Evolutionary conservation across 2,797 vertebrate genomes (phyloP).

Genomic region (Anguilla anguilla): DNA sequence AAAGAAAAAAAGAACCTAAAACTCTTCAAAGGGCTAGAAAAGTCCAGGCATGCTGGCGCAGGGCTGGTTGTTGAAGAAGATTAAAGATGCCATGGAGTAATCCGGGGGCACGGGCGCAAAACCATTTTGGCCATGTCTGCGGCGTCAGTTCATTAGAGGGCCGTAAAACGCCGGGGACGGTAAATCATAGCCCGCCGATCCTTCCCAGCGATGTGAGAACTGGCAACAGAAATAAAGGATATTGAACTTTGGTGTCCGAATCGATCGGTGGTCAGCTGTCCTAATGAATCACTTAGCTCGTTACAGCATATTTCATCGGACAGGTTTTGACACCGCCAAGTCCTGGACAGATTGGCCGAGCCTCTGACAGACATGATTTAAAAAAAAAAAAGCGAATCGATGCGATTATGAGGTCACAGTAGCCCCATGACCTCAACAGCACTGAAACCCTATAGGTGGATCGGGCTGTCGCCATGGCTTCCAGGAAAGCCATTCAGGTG

Average conservation of each 20-base stretch:
- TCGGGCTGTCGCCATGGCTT: slow-evolving; percentile 47
- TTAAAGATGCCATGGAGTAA: neutral
- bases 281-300: neutral
- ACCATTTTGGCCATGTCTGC: neutral
- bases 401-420: neutral
- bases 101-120: neutral
- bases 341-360: neutral
- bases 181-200: neutral
- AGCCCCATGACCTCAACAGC: slow-evolving; percentile 38
- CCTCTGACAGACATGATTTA: neutral
- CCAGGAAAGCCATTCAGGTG: slow-evolving; percentile 46
- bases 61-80: neutral
- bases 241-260: neutral
- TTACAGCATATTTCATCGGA: neutral
- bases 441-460: slow-evolving; percentile 39
- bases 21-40: neutral
- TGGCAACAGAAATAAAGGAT: neutral
- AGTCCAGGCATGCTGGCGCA: neutral
- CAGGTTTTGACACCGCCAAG: neutral
- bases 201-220: neutral
- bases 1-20: too few relatives aligned
- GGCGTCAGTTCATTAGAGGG: neutral
- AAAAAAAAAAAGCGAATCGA: neutral
- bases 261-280: neutral
- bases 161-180: neutral